Conservation (phyloP, 2,797 vertebrate species). For the Fundulus diaphanus region DNA sequence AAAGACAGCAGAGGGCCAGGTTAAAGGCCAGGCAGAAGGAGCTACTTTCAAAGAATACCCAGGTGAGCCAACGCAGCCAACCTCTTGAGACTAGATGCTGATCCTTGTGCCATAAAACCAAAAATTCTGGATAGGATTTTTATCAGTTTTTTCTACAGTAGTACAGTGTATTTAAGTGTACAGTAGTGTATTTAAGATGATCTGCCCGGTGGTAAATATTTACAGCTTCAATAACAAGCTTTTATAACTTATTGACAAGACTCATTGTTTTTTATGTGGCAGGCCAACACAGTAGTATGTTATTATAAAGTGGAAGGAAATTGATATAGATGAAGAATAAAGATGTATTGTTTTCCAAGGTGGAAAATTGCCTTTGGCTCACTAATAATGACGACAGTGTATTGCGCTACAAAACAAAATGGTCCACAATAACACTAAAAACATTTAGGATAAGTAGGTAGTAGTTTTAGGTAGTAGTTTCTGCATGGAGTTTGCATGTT, state of each 20-base stretch:
- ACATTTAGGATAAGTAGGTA: too few relatives aligned
- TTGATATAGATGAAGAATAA: too few relatives aligned
- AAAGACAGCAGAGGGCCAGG: slow-evolving; percentile 82
- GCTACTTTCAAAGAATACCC: slow-evolving; percentile 23
- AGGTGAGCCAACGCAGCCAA: slow-evolving; percentile 55
- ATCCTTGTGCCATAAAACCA: not conserved
- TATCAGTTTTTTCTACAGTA: too few relatives aligned
- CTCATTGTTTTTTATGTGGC: not conserved
- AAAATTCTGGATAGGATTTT: not conserved
- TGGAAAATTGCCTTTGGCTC: too few relatives aligned
- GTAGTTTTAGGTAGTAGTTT: too few relatives aligned
- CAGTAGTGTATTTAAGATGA: not conserved
- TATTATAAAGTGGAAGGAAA: not conserved
- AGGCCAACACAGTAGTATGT: not conserved
- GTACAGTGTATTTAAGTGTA: too few relatives aligned
- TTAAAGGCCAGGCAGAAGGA: slow-evolving; percentile 68
- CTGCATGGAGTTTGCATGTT: too few relatives aligned
- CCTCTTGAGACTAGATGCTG: not conserved
- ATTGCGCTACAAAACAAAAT: too few relatives aligned
- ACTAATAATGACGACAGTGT: too few relatives aligned
- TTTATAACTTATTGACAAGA: not conserved
- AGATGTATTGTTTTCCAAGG: not conserved
- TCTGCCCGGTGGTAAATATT: not conserved
- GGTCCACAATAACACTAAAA: too few relatives aligned
- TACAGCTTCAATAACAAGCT: too few relatives aligned